phyloP scores from a whole-genome alignment of 92 coral and sea anemone species.

The Parazoanthus darwini region DNA sequence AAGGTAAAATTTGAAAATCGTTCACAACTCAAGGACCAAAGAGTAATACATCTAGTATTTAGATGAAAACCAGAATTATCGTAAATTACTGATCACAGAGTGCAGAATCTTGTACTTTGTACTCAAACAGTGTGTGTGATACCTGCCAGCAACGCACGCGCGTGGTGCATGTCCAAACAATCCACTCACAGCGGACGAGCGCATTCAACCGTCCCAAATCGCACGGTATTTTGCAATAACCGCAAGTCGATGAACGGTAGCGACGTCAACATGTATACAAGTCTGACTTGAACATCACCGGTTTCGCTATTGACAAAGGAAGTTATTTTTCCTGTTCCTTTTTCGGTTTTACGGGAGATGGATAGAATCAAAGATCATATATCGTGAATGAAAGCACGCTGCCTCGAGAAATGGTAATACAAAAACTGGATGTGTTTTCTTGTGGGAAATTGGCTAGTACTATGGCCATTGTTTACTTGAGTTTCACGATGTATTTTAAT shows the following conservation, averaged over 20 bases:
- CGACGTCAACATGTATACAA: background rate
- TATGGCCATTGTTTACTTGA: background rate
- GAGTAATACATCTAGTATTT: no score
- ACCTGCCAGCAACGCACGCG: background rate
- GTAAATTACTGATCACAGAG: no score
- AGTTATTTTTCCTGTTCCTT: background rate
- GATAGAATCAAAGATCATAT: background rate
- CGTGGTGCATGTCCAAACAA: background rate
- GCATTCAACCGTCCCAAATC: constrained; percentile 6
- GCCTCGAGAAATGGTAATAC: background rate
- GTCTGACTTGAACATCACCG: background rate
- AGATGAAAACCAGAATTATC: no score
- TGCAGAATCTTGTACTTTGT: background rate
- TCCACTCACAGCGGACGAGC: background rate
- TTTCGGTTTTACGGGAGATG: background rate
- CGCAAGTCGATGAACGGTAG: background rate
- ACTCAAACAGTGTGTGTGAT: background rate
- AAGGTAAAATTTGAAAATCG: no score
- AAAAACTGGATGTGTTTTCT: background rate
- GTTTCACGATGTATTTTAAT: background rate
- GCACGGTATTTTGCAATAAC: background rate
- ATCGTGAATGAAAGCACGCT: background rate
- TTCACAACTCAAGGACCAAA: no score
- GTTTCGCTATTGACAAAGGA: background rate
- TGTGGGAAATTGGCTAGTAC: background rate